Evolutionary conservation across 2,113 vertebrate genomes (phyloP).

Genomic region (Neotragus pygmaeus): DNA sequence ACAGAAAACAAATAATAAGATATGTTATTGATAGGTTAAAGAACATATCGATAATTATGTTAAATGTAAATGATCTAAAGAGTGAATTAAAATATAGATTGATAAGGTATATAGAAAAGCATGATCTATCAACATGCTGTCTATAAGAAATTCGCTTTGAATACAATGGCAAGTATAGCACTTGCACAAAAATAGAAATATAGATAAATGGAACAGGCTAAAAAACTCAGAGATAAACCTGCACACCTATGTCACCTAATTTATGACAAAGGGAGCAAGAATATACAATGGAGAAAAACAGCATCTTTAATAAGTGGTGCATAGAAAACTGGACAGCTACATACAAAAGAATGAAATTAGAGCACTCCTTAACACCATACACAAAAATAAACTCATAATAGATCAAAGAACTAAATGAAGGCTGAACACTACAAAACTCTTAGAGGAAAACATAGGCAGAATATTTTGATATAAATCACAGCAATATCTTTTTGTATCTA

Average conservation of each 20-base stretch:
- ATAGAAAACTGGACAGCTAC: neutral
- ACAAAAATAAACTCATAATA: neutral
- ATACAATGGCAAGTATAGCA: neutral
- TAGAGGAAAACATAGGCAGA: neutral
- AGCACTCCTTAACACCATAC: neutral
- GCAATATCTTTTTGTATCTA: neutral
- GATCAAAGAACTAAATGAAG: neutral
- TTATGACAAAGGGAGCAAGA: neutral
- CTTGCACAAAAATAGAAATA: neutral
- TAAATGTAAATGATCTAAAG: neutral
- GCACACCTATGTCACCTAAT: neutral
- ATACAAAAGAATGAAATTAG: neutral
- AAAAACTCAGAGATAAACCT: neutral
- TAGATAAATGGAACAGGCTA: neutral
- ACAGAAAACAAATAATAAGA: neutral
- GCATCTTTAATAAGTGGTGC: neutral
- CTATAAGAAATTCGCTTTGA: neutral
- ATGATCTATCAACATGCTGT: neutral
- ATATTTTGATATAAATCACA: neutral
- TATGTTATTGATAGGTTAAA: neutral
- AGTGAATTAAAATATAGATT: neutral
- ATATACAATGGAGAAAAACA: neutral
- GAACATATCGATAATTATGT: neutral
- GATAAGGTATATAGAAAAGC: neutral
- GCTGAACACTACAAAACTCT: neutral